Evolutionary conservation across 2,797 vertebrate species (phyloP).

Genomic region (Cyclopterus lumpus): DNA sequence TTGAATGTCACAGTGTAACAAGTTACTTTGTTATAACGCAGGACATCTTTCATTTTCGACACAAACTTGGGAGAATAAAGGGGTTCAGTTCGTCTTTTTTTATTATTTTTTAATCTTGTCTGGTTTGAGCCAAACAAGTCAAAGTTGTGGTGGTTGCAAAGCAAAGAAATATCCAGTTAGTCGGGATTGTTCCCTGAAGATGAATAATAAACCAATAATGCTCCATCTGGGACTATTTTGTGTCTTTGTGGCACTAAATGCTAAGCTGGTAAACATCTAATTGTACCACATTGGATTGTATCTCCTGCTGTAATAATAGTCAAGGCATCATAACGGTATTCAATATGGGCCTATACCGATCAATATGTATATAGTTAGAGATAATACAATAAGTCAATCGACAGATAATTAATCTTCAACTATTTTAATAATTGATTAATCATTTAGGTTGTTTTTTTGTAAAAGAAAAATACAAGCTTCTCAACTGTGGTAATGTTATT

Average conservation of each 20-base stretch:
- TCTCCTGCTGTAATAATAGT: conserved; percentile 26
- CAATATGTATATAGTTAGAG: neutral
- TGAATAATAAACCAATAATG: conserved; percentile 37
- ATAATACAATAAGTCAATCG: neutral
- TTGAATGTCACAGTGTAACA: conserved; percentile 1
- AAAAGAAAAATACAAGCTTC: neutral
- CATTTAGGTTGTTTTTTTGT: neutral
- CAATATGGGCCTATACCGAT: neutral
- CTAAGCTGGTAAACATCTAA: conserved; percentile 31
- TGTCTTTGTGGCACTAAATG: conserved; percentile 44
- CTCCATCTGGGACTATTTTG: conserved; percentile 35
- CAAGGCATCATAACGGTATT: conserved; percentile 1
- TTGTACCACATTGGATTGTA: conserved; percentile 35
- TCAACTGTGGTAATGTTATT: neutral
- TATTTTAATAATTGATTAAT: neutral
- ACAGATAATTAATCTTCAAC: neutral
- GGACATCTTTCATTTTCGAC: conserved; percentile 5
- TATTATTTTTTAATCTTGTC: neutral
- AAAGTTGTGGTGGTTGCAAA: conserved; percentile 10
- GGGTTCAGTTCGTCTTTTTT: neutral
- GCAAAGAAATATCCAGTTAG: conserved; percentile 33
- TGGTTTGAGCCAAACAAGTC: conserved; percentile 5
- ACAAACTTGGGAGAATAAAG: neutral
- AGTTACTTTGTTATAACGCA: neutral
- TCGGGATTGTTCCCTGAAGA: conserved; percentile 36